Evolutionary conservation across 37 sponge, comb jelly and placozoan species (phyloP), one percentile per base, ranked within the genome.

Genomic region (Dysidea cf. avara): DNA sequence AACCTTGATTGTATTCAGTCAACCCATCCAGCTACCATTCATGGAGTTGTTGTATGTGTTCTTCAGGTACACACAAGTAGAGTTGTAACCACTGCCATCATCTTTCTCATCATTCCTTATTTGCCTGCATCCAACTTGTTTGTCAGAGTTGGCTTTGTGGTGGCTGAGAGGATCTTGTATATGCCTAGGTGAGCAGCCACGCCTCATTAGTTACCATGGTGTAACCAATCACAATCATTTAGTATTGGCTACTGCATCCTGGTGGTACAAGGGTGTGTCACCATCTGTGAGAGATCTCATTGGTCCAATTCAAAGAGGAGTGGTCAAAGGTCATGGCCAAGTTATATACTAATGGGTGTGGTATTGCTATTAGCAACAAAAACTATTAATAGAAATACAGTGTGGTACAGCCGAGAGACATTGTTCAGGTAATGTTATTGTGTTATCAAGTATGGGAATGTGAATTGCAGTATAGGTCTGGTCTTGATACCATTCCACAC

Each of bases 141-240:
- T 58, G 2, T 90, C 25, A 28, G 80, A 34, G 86, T 90, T 53
- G 92, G 92, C 7, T 90, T 92, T 70, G 93, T 92, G 34, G 81
- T 92, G 39, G 93, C 93, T 11, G 93, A 92, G 54, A 69, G 93
- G 53, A 72, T 92, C 29, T 82, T 92, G 43, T 92, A 92, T 65
- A 83, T 89, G 46, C 85, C 93, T 5, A 92, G 93, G 85, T 84
- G 29, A 9, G 29, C 7, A 31, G 34, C 14, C 29, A 39, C 38
- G 16, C 34, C 11, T 21, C 24, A 26, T 11, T 58, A 59, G n/a
- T 21, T 13, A 21, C 12, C 28, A 59, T n/a, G n/a, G n/a, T n/a
- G n/a, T n/a, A n/a, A n/a, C n/a, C n/a, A n/a, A n/a, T n/a, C n/a
- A n/a, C n/a, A n/a, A n/a, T n/a, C n/a, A 46, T 53, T 20, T 60